Conservation (phyloP, 1,140 invertebrate species). For the Drosophila sp. region DNA sequence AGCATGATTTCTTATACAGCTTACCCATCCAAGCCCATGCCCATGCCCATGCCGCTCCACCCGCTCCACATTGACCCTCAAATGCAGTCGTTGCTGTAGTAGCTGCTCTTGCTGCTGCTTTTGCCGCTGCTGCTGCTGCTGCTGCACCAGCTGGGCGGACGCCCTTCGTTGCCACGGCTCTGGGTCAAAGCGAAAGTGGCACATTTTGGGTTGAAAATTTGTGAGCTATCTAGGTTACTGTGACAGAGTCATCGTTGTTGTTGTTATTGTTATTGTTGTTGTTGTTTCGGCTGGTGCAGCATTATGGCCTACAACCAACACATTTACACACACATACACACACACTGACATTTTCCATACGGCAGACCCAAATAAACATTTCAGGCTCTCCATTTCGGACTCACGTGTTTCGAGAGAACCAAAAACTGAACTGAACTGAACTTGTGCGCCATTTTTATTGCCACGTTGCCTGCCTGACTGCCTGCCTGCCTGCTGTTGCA, state of each 20-base stretch:
- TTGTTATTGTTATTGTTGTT: slow-evolving; percentile 51
- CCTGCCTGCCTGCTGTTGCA: slow-evolving; percentile 8
- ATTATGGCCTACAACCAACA: slow-evolving; percentile 71
- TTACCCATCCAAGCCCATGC: slow-evolving; percentile 36
- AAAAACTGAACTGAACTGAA: slow-evolving; percentile 53
- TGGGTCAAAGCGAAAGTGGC: slow-evolving; percentile 81
- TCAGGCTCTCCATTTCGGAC: slow-evolving; percentile 61
- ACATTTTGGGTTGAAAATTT: slow-evolving; percentile 77
- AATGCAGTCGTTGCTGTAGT: slow-evolving; percentile 40
- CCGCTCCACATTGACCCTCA: slow-evolving; percentile 73
- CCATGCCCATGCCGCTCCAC: neutral
- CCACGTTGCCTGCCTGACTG: slow-evolving; percentile 56
- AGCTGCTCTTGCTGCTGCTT: slow-evolving; percentile 29
- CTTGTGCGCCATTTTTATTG: slow-evolving; percentile 80
- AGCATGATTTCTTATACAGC: slow-evolving; percentile 76
- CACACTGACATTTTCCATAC: slow-evolving; percentile 41
- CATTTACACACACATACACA: slow-evolving; percentile 30
- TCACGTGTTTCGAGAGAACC: slow-evolving; percentile 65
- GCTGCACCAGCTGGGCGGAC: slow-evolving; percentile 29
- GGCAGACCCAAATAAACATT: slow-evolving; percentile 74
- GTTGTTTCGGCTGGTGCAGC: slow-evolving; percentile 49
- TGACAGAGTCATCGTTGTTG: slow-evolving; percentile 68
- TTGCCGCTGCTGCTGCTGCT: slow-evolving; percentile 29
- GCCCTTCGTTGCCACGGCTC: slow-evolving; percentile 70
- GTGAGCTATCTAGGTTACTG: slow-evolving; percentile 79